Base-by-base conservation (phyloP, 2,888 invertebrate species). In the Hymenopus coronatus region DNA sequence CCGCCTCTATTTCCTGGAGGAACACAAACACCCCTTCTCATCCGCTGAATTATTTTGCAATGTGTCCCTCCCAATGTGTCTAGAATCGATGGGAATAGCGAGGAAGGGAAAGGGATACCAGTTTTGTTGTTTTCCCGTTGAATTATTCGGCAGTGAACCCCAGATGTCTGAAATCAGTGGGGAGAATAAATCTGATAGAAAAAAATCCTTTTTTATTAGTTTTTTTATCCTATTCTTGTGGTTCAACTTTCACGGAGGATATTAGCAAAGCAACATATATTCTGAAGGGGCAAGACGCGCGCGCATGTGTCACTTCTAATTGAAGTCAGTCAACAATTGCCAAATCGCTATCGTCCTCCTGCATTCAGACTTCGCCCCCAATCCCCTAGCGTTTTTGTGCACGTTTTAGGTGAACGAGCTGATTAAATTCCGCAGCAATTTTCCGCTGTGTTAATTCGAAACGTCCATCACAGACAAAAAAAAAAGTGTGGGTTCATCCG, bases 341-440 rank as follows among this genome's bases (percentile, higher is more conserved):
- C 12, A 87, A 82, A 87, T 33, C 30, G 87, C 54, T 70, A 70
- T 25, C 54, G 54, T 70, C 15, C 54, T 70, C 20, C 54, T 70
- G 20, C 54, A 70, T 70, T 70, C 54, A 70, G 25, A 70, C 54
- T 70, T 70, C 54, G 3, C 20, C 54, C 54, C 54, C 54, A 70
- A 70, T 86, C 81, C 81, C n/a, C 82, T 9, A 28, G 30, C 82
- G 20, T 33, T 40, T 82, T 87, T 54, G 82, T 87, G 82, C 54
- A 25, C 54, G 54, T 70, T 87, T 87, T 82, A 87, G 82, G 25
- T 87, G 30, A 82, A 33, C 82, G 14, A 86, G 87, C 87, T 87
- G 87, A 87, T 87, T 87, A 87, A 87, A 87, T 87, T 87, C 87
- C 82, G 87, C 33, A 82, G 82, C 87, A 87, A 87, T 87, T 87